phyloP scores from a whole-genome alignment of 2,888 invertebrate species.

The Polymixis flavicincta region DNA sequence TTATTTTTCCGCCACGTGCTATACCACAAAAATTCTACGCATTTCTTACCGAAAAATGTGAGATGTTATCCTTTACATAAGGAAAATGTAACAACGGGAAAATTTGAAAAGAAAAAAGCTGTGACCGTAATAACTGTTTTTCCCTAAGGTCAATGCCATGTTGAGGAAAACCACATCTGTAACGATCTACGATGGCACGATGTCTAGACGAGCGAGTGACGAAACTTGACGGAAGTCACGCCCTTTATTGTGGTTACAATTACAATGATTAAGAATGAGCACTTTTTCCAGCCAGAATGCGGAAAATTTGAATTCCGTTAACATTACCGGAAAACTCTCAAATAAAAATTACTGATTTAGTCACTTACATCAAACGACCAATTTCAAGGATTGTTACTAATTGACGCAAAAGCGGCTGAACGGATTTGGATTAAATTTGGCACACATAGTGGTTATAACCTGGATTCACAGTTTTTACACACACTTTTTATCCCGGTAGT shows the following conservation, averaged over 20 bases:
- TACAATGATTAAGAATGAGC: conserved; percentile 1
- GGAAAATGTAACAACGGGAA: conserved; percentile 25
- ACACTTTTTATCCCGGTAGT: too few relatives aligned
- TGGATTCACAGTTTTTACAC: too few relatives aligned
- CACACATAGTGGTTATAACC: too few relatives aligned
- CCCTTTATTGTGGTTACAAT: conserved; percentile 26
- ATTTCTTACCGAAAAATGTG: conserved; percentile 1
- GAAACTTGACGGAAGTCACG: conserved; percentile 29
- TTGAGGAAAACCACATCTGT: conserved; percentile 62
- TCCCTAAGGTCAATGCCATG: conserved; percentile 56
- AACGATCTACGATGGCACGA: conserved; percentile 34
- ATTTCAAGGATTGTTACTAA: neutral
- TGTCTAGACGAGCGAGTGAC: conserved; percentile 58
- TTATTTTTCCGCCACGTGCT: neutral
- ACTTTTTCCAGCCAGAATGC: neutral
- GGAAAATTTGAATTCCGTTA: neutral
- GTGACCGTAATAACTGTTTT: conserved; percentile 21
- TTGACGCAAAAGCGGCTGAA: too few relatives aligned
- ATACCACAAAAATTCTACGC: neutral
- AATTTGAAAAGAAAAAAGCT: conserved; percentile 33
- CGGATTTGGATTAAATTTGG: too few relatives aligned
- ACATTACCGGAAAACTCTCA: neutral
- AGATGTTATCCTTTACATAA: neutral
- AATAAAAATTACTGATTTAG: neutral
- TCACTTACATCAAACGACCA: neutral